Conservation (phyloP, 2,113 vertebrate genomes). For the Prochilodus magdalenae region DNA sequence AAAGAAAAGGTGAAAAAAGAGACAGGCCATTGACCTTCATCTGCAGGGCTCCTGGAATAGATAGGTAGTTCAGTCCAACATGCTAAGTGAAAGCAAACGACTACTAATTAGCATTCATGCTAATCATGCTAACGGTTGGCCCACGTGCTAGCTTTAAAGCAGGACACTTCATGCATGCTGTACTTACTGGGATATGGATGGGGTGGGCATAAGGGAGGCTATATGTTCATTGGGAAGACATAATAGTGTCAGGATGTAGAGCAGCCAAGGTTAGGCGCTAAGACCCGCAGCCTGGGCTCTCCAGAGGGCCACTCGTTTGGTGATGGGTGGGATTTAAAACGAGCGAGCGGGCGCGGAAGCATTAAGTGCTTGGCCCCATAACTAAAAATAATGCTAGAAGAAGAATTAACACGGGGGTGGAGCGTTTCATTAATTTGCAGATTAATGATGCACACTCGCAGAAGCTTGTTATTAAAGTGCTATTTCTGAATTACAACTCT, state of each 20-base stretch:
- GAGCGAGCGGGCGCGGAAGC: slow-evolving; percentile 20
- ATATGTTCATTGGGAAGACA: slow-evolving; percentile 28
- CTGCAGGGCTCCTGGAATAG: neutral
- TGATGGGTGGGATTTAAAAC: slow-evolving; percentile 35
- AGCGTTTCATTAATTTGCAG: slow-evolving; percentile 81
- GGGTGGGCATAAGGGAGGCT: slow-evolving; percentile 17
- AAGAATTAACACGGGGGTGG: slow-evolving; percentile 77
- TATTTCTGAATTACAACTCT: slow-evolving; percentile 84
- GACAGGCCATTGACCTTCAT: neutral
- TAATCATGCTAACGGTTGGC: neutral
- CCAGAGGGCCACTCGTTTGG: slow-evolving; percentile 13
- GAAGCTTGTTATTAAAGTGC: slow-evolving; percentile 82
- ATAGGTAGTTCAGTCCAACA: too few relatives aligned
- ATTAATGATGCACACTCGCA: slow-evolving; percentile 79
- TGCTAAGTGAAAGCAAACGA: neutral
- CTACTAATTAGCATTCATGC: neutral
- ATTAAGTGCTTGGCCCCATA: slow-evolving; percentile 48
- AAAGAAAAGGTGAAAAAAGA: too few relatives aligned
- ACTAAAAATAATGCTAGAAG: slow-evolving; percentile 76
- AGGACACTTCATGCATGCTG: neutral
- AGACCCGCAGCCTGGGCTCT: slow-evolving; percentile 23
- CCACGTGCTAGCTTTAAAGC: neutral
- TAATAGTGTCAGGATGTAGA: slow-evolving; percentile 39
- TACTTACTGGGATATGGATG: slow-evolving; percentile 27
- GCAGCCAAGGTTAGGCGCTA: slow-evolving; percentile 20